A percentile compares a stretch with the other conserved stretches of the same genome.
Conservation (phyloP, 2,797 vertebrate species). For the Muraenolepis orangiensis region DNA sequence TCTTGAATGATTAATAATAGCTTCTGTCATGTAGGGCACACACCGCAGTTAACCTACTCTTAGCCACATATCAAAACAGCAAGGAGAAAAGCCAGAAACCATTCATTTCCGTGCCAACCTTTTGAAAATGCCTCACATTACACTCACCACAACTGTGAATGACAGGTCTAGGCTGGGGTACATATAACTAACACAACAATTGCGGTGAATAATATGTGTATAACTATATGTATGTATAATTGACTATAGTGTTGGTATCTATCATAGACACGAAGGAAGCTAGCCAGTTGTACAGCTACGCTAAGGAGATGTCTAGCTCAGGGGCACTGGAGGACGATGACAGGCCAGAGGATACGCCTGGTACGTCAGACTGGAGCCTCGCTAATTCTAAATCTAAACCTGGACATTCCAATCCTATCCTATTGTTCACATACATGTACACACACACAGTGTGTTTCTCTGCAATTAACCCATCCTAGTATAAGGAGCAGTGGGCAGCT, state of each 20-base stretch:
- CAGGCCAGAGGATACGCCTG: slow-evolving; percentile 73
- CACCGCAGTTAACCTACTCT: background rate
- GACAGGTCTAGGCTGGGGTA: background rate
- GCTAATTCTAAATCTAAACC: no score
- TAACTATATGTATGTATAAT: background rate
- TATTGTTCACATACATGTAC: no score
- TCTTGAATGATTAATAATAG: background rate
- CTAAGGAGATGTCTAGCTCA: slow-evolving; percentile 77
- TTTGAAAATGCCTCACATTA: background rate
- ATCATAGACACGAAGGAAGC: slow-evolving; percentile 90
- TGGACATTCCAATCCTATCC: no score
- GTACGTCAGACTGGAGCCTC: slow-evolving; percentile 70
- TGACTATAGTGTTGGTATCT: slow-evolving; percentile 25
- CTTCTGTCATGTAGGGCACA: background rate
- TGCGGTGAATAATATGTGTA: background rate
- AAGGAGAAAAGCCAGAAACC: background rate
- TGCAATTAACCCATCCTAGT: no score
- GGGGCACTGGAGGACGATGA: slow-evolving; percentile 76
- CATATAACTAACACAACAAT: background rate
- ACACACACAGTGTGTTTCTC: no score
- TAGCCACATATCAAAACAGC: background rate
- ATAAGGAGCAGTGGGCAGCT: no score
- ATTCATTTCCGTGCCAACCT: background rate
- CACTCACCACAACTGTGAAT: background rate
- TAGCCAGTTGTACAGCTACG: slow-evolving; percentile 81